Base-by-base conservation (phyloP, 2,797 vertebrate species). In the Threskiornis aethiopicus region DNA sequence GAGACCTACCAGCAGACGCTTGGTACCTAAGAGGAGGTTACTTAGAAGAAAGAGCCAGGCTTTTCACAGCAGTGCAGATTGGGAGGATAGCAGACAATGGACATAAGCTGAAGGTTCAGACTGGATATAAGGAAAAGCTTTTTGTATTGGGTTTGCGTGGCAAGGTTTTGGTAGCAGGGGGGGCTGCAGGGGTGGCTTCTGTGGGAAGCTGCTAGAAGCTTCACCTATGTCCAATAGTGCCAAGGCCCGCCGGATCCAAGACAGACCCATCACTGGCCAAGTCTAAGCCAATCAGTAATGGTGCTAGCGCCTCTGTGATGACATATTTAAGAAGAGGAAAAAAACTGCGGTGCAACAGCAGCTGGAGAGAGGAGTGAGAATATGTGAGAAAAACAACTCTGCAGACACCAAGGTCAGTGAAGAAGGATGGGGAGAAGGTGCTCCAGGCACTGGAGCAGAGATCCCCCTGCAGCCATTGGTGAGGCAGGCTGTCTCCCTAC, bases 221-320 rank as follows among this genome's bases (percentile, higher is more conserved):
- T 72, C 37, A 31, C 29, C 13, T 26, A 3, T 15, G 10, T 42
- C 39, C 5, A 5, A 72, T 15, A 42, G 16, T 55, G 19, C 22
- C 54, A 58, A 28, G 35, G 14, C 25, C 19, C 46, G 19, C 42
- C 1, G 2, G 25, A 41, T 58, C 18, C 14, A 46, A 35, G 41
- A 57, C 6, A 6, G 41, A 73, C 13, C 17, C 4, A 4, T 31
- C 7, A 3, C 52, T 42, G 22, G 31, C 31, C 39, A 72, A 55
- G 31, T 13, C 17, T 8, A 4, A 55, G 22, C 22, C 39, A 16
- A 33, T 41, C 11, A 25, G 21, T 3, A 3, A 26, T 0, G 3
- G 13, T 20, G 13, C 39, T 44, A 42, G 31, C 4, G 3, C 10
- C 31, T n/a, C 39, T 72, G 24, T 26, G 22, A 42, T 44, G 26